phyloP scores from a whole-genome alignment of 1,140 invertebrate genomes.

The Matsumurasca onukii region DNA sequence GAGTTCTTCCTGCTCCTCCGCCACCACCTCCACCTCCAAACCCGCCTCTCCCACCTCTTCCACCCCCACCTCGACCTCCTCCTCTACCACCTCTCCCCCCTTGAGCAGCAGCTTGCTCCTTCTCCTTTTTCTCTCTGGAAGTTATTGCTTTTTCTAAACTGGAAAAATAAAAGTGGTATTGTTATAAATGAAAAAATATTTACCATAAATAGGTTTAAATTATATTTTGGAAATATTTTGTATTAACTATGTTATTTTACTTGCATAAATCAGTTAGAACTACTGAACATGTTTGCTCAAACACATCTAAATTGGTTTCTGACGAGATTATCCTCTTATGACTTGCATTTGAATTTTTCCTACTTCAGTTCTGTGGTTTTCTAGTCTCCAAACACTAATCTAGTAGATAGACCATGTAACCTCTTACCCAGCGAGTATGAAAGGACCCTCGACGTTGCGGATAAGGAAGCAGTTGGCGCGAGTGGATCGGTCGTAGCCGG shows the following conservation, averaged over 20 bases:
- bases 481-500: constrained; percentile 77
- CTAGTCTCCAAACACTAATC: neutral
- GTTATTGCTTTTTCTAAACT: constrained; percentile 7
- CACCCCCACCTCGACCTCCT: neutral
- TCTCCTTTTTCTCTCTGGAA: constrained; percentile 16
- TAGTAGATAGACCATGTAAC: neutral
- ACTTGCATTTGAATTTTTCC: too few relatives aligned
- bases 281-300: too few relatives aligned
- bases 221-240: too few relatives aligned
- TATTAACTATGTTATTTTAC: too few relatives aligned
- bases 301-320: too few relatives aligned
- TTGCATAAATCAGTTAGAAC: too few relatives aligned
- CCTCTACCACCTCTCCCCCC: neutral
- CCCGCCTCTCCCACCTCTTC: neutral
- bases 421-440: constrained; percentile 66
- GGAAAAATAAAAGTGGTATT: too few relatives aligned
- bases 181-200: too few relatives aligned
- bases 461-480: constrained; percentile 80
- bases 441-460: constrained; percentile 73
- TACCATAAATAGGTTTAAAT: too few relatives aligned
- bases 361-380: too few relatives aligned
- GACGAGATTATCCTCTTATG: too few relatives aligned
- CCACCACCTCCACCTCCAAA: neutral
- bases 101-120: constrained; percentile 1
- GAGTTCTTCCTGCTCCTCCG: neutral